phyloP scores from a whole-genome alignment of 1,140 invertebrate species.

The Nautilus pompilius region DNA sequence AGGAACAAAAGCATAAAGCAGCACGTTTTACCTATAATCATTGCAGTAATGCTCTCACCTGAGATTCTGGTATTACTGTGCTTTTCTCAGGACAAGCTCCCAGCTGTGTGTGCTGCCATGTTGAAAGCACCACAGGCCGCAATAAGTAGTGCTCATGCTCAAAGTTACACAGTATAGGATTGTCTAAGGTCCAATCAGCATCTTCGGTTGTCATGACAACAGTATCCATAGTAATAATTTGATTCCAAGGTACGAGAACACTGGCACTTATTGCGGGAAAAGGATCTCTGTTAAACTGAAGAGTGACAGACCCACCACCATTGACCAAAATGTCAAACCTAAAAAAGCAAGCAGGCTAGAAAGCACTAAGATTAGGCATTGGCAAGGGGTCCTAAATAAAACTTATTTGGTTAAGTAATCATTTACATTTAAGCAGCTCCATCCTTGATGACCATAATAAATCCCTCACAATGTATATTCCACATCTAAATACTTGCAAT shows the following conservation, averaged over 20 bases:
- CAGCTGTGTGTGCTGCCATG: conserved; percentile 91
- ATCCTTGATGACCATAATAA: no score
- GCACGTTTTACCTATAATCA: no score
- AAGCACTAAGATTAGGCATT: no score
- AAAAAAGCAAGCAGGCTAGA: conserved; percentile 24
- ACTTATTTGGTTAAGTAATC: no score
- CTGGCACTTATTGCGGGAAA: conserved; percentile 87
- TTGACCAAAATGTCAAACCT: conserved; percentile 98
- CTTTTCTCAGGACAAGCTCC: conserved; percentile 84
- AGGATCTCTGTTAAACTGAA: conserved; percentile 89
- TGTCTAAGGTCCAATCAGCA: conserved; percentile 22
- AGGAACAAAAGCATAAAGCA: no score
- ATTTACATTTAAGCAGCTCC: no score
- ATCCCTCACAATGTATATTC: no score
- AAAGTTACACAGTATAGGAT: conserved; percentile 68
- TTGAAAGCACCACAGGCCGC: conserved; percentile 90
- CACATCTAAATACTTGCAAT: no score
- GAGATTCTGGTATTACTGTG: conserved; percentile 89
- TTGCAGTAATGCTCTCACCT: conserved; percentile 60
- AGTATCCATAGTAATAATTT: conserved; percentile 64
- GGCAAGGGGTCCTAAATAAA: no score
- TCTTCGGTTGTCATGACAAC: conserved; percentile 65
- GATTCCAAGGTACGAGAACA: conserved; percentile 95
- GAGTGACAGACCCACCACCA: conserved; percentile 89
- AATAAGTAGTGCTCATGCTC: conserved; percentile 90